Evolutionary conservation across 1,140 invertebrate genomes (phyloP), one percentile per base, ranked within the genome.

Genomic region (Heliconius melpomene): DNA sequence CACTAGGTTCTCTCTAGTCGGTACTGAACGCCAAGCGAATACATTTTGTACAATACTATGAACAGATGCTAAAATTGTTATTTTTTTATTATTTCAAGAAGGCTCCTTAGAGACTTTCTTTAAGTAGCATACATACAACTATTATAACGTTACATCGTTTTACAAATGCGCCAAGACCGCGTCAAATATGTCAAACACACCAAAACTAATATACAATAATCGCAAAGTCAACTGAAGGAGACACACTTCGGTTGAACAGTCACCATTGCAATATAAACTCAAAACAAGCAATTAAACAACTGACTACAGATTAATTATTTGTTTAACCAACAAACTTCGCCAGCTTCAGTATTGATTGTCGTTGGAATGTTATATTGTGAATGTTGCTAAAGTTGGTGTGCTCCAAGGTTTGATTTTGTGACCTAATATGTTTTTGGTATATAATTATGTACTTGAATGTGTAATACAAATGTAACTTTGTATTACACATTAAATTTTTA

Each of bases 271-370:
- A 87, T 84, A 85, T 83, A 77, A 91, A 89, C 88, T 92, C 81
- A 82, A 88, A 91, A 90, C 87, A 91, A 91, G 89, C 87, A 90
- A 90, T 90, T 90, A 90, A 83, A 80, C 76, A 77, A 75, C 52
- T 57, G 66, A 76, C 79, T 57, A 78, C 60, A 77, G 72, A 78
- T 80, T 83, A 82, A 79, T 77, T 79, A 82, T 79, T 82, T 82
- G 77, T 82, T 82, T 79, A 72, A 66, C 18, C 70, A 80, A 80
- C 79, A 72, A 79, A 79, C 75, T 80, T 57, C 54, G 66, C 70
- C 16, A 46, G 70, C 72, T 74, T 79, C 36, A 16, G 75, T 77
- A 77, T 77, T 36, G 75, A 77, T 36, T 72, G 77, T 60, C 23
- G 50, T 72, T 20, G 26, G 60, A 66, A 66, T 29, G 60, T 29